These are phyloP conservation scores for Sturnira hondurensis DNA, from an alignment of 2,113 vertebrate species.

Conservation along the genomic window DNA sequence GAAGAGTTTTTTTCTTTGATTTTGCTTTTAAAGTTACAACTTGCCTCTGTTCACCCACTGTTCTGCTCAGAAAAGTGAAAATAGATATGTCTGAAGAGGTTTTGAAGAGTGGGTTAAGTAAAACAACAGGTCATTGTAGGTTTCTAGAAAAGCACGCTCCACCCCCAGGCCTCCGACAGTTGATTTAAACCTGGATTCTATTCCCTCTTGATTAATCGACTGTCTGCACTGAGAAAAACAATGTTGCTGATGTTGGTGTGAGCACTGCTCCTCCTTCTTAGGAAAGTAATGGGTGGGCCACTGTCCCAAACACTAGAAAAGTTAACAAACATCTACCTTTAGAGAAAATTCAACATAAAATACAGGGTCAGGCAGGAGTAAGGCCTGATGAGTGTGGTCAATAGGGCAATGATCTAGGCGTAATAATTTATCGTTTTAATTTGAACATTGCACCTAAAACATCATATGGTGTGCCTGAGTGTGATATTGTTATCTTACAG, in stretches of 20 bases:
- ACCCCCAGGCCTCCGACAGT: background rate
- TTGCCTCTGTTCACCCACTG: background rate
- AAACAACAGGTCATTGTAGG: background rate
- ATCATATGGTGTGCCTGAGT: no score
- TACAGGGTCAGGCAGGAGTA: background rate
- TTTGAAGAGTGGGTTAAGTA: background rate
- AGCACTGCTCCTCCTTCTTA: background rate
- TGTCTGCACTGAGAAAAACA: background rate
- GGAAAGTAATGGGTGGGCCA: background rate
- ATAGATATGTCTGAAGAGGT: conserved; percentile 10
- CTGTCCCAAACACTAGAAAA: background rate
- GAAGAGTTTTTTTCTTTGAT: background rate
- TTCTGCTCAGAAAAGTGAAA: background rate
- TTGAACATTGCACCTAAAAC: no score
- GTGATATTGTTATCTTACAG: no score
- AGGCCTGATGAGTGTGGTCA: no score
- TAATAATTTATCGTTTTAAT: no score
- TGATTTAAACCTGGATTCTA: background rate
- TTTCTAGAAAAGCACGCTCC: background rate
- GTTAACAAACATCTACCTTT: background rate
- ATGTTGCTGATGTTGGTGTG: background rate
- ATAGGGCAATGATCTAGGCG: no score
- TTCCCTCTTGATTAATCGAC: background rate
- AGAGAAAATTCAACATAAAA: background rate
- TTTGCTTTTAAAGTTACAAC: conserved; percentile 21